Evolutionary conservation across 1,140 invertebrate genomes (phyloP).

Genomic region (Cherax destructor): DNA sequence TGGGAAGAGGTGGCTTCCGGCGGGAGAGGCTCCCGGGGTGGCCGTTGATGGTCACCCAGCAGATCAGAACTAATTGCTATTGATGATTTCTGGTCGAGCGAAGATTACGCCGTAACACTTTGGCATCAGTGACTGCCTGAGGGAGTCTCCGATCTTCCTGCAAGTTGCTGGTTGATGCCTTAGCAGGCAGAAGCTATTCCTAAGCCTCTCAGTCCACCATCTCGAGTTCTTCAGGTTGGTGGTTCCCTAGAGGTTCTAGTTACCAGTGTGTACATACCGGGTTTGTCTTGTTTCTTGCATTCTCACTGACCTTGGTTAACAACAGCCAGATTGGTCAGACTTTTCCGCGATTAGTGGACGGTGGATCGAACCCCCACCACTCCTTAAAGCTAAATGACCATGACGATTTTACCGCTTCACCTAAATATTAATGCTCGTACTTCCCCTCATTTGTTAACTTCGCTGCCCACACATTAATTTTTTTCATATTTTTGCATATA

Average conservation of each 20-base stretch:
- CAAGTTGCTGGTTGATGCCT: background rate
- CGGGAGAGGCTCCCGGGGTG: constrained; percentile 1
- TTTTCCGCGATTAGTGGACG: too few relatives aligned
- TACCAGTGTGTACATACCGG: background rate
- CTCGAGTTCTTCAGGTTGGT: background rate
- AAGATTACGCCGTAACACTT: constrained; percentile 68
- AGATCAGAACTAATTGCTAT: constrained; percentile 70
- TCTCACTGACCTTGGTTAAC: background rate
- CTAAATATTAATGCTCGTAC: too few relatives aligned
- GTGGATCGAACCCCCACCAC: too few relatives aligned
- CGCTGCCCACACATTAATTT: too few relatives aligned
- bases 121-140: constrained; percentile 47
- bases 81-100: constrained; percentile 69
- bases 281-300: background rate
- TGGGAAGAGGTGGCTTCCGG: constrained; percentile 47
- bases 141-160: constrained; percentile 36
- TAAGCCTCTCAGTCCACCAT: constrained; percentile 7
- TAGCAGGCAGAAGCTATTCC: background rate
- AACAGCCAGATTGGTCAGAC: too few relatives aligned
- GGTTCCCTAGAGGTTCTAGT: background rate
- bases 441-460: too few relatives aligned
- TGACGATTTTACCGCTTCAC: too few relatives aligned
- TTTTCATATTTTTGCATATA: too few relatives aligned
- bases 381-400: too few relatives aligned
- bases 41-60: constrained; percentile 61